A percentile compares a stretch with the other conserved stretches of the same genome.
Conservation (phyloP, 2,888 invertebrate genomes). For the Polia nebulosa region DNA sequence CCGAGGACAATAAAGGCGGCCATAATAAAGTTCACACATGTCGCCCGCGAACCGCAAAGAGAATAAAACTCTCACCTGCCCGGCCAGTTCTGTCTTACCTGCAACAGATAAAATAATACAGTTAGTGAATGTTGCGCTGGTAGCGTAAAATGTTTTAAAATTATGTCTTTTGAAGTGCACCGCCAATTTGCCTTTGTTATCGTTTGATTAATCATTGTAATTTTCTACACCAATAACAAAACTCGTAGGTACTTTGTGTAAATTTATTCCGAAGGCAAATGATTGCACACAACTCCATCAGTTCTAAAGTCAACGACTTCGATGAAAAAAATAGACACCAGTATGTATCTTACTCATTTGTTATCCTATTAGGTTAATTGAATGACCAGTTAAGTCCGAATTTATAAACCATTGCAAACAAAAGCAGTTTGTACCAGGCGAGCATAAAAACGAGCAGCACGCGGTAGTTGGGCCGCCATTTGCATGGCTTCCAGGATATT, state of each 20-base stretch:
- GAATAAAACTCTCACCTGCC: conserved; percentile 83
- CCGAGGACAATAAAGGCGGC: conserved; percentile 78
- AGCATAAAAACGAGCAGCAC: conserved; percentile 68
- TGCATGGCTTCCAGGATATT: conserved; percentile 72
- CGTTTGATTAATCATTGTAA: conserved; percentile 31
- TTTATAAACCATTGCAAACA: conserved; percentile 47
- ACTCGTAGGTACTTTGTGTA: neutral
- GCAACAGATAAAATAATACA: conserved; percentile 81
- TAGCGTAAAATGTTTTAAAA: conserved; percentile 57
- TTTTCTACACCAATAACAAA: conserved; percentile 9
- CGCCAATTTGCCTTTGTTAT: conserved; percentile 34
- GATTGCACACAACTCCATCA: neutral
- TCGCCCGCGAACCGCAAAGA: conserved; percentile 78
- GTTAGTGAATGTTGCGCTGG: conserved; percentile 71
- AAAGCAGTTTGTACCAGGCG: conserved; percentile 68
- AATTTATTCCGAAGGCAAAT: conserved; percentile 4
- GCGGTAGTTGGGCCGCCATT: conserved; percentile 68
- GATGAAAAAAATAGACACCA: neutral
- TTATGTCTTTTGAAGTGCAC: conserved; percentile 38
- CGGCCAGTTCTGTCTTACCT: conserved; percentile 83
- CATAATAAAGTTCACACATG: conserved; percentile 86
- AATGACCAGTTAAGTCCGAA: conserved; percentile 27
- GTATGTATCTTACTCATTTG: neutral
- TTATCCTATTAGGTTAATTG: conserved; percentile 19
- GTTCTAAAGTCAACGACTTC: neutral